Base-by-base conservation (phyloP, 2,888 invertebrate species). In the Chymomyza fuscimana region DNA sequence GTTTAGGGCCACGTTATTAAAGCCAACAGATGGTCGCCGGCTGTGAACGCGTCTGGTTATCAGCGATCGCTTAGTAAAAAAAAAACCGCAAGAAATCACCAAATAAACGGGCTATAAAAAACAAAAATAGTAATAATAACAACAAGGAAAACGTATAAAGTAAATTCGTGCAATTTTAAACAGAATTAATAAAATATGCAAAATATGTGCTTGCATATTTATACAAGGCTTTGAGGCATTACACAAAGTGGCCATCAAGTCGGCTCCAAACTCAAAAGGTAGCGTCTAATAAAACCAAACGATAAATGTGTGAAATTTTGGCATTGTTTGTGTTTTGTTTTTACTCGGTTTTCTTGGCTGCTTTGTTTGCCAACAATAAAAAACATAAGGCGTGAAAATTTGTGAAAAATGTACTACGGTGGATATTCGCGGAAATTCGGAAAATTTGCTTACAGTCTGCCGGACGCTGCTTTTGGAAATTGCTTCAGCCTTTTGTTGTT, bases 11-110 rank as follows among this genome's bases (percentile, higher is more conserved):
- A 65, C 73, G 58, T 25, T 40, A 61, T 54, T 69, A 86, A 86
- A 79, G 71, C 81, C 78, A 86, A 87, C 86, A 86, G 86, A 86
- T 86, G 86, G 84, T 86, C 81, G 84, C 79, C 77, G 79, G 81
- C 79, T 81, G 81, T 79, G 73, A 63, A 65, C 70, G 80, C 73
- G 87, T 73, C 72, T 66, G 80, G 86, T 79, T 84, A 85, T 85
- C 81, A 72, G 72, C 54, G 78, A 82, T 82, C 81, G 73, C 6
- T 60, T 75, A 63, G 22, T 16, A 5, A 25, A 62, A 22, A 19
- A 32, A 32, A 32, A 32, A 19, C 19, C 22, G 40, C 50, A 12
- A 40, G 12, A 58, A 59, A 59, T n/a, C 32, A 59, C 4, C 25
- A 29, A 61, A 61, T 29, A 72, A 76, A 74, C 68, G 36, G 32